Conservation (phyloP, 2,888 invertebrate genomes). For the Beris morrisii region DNA sequence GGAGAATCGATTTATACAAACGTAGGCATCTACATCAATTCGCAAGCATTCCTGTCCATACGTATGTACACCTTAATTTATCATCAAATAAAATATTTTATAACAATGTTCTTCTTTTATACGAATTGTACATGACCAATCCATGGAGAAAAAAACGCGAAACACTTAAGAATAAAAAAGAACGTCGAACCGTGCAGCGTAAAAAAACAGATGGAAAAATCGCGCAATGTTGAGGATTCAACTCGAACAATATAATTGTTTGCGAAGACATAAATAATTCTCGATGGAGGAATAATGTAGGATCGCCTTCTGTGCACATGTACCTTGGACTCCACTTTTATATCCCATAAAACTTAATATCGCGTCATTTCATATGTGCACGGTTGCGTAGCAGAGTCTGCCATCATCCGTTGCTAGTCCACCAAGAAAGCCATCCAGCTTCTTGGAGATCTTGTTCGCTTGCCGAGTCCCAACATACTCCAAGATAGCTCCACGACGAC, state of each 20-base stretch:
- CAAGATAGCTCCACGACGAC: not conserved
- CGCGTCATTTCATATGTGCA: constrained; percentile 33
- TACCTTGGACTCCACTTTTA: constrained; percentile 35
- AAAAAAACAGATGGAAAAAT: not conserved
- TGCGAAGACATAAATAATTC: constrained; percentile 40
- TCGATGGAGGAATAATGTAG: constrained; percentile 32
- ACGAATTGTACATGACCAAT: constrained; percentile 26
- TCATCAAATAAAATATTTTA: constrained; percentile 36
- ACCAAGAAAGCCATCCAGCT: not conserved
- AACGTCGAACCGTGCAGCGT: not conserved
- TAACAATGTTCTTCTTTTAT: constrained; percentile 31
- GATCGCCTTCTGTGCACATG: constrained; percentile 38
- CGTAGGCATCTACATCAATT: constrained; percentile 31
- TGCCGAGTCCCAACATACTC: not conserved
- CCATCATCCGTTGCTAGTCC: constrained; percentile 5
- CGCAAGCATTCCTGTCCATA: constrained; percentile 23
- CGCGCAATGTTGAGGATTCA: constrained; percentile 31
- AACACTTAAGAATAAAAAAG: not conserved
- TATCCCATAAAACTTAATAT: constrained; percentile 39
- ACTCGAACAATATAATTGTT: constrained; percentile 39
- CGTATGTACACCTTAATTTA: constrained; percentile 34
- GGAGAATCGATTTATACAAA: constrained; percentile 30
- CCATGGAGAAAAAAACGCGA: constrained; percentile 15
- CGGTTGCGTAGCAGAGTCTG: constrained; percentile 12
- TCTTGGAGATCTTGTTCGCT: constrained; percentile 1